Percentiles rank a stretch among this genome's conserved stretches.
Evolutionary conservation across 2,888 invertebrate species (phyloP).

Genomic region (Siphlonurus alternatus): DNA sequence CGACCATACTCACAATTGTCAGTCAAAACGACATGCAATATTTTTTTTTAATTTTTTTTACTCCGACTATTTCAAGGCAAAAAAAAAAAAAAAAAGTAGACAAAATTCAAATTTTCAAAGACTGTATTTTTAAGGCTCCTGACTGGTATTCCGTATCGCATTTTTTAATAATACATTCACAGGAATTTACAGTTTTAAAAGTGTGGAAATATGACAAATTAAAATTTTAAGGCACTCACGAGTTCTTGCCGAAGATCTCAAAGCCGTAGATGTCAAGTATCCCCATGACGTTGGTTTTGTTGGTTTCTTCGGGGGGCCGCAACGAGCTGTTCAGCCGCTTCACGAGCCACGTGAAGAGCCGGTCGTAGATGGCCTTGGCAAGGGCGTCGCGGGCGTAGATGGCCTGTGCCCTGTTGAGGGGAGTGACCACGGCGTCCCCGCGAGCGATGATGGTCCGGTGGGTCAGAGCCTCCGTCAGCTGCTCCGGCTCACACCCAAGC

Average conservation of each 20-base stretch:
- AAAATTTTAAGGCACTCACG: too few species aligned
- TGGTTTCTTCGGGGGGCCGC: slow-evolving; percentile 35
- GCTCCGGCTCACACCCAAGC: slow-evolving; percentile 47
- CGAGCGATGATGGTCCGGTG: slow-evolving; percentile 75
- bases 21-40: background rate
- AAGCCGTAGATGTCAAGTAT: slow-evolving; percentile 90
- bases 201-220: too few species aligned
- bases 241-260: slow-evolving; percentile 80
- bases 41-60: too few species aligned
- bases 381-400: slow-evolving; percentile 78
- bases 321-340: slow-evolving; percentile 59
- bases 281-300: slow-evolving; percentile 58
- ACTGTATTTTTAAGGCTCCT: too few species aligned
- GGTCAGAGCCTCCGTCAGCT: slow-evolving; percentile 55
- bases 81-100: too few species aligned
- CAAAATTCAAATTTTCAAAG: too few species aligned
- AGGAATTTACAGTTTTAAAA: too few species aligned
- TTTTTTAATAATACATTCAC: too few species aligned
- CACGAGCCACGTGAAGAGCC: slow-evolving; percentile 83
- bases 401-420: slow-evolving; percentile 62
- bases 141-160: too few species aligned
- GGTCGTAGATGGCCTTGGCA: slow-evolving; percentile 80
- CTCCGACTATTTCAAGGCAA: too few species aligned
- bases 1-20: too few species aligned
- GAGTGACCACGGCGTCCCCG: slow-evolving; percentile 66